These are phyloP conservation scores for Platycheirus albimanus DNA, from an alignment of 2,888 invertebrate species.

Conservation along the genomic window DNA sequence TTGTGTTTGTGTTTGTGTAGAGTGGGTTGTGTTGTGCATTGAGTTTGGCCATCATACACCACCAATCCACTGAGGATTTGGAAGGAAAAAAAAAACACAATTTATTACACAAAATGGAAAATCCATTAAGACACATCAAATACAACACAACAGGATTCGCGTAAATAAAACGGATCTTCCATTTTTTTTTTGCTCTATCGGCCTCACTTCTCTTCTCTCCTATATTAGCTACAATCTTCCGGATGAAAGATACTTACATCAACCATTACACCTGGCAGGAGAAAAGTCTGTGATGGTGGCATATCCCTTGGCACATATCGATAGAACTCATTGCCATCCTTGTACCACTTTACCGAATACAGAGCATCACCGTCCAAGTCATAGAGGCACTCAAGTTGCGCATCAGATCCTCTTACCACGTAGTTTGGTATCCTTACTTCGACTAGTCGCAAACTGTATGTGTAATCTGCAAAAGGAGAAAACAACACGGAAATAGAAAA, in stretches of 20 bases:
- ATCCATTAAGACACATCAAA: conserved; percentile 30
- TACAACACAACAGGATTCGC: not conserved
- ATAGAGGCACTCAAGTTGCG: conserved; percentile 91
- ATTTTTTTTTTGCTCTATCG: not conserved
- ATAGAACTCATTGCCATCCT: conserved; percentile 95
- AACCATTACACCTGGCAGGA: conserved; percentile 91
- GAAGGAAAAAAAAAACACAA: conserved; percentile 24
- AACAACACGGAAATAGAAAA: conserved; percentile 31
- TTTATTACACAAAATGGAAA: conserved; percentile 39
- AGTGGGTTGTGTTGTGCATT: conserved; percentile 16
- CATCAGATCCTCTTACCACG: conserved; percentile 90
- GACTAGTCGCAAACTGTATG: conserved; percentile 87
- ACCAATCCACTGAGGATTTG: conserved; percentile 17
- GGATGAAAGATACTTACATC: conserved; percentile 87
- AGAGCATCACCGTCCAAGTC: conserved; percentile 91
- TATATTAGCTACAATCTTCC: no score
- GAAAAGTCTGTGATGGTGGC: conserved; percentile 91
- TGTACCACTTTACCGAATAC: conserved; percentile 96
- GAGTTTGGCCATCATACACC: no score
- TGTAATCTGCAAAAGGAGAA: conserved; percentile 83
- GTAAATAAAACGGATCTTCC: conserved; percentile 1
- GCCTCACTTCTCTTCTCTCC: no score
- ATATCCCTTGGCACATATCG: conserved; percentile 92
- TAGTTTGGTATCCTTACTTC: conserved; percentile 92
- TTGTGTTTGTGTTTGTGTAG: not conserved